These are phyloP conservation scores for Liodrosophila aerea DNA, from an alignment of 2,888 invertebrate genomes.

Conservation along the genomic window DNA sequence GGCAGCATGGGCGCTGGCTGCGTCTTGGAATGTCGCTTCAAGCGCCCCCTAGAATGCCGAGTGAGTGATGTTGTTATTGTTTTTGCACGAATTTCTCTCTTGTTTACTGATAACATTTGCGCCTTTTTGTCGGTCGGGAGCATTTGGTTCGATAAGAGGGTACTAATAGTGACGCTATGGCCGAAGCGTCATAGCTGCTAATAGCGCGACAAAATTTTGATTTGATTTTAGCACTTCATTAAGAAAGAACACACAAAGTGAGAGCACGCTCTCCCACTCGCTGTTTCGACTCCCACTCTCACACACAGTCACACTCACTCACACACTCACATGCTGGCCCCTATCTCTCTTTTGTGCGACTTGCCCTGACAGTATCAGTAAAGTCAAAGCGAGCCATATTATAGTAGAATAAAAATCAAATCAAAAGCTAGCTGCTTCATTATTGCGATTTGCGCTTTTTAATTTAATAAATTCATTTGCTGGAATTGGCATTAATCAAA, in stretches of 20 bases:
- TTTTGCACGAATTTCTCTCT: slow-evolving; percentile 25
- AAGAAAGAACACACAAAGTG: slow-evolving; percentile 38
- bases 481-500: no score
- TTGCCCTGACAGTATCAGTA: slow-evolving; percentile 62
- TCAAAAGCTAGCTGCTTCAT: slow-evolving; percentile 56
- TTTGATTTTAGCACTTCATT: slow-evolving; percentile 69
- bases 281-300: slow-evolving; percentile 10
- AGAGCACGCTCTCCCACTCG: not conserved
- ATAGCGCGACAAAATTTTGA: slow-evolving; percentile 48
- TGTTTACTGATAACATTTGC: slow-evolving; percentile 71
- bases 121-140: slow-evolving; percentile 50
- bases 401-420: slow-evolving; percentile 13
- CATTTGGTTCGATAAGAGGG: slow-evolving; percentile 11
- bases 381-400: slow-evolving; percentile 37
- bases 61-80: slow-evolving; percentile 32
- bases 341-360: slow-evolving; percentile 30
- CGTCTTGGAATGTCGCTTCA: slow-evolving; percentile 55
- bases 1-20: slow-evolving; percentile 27
- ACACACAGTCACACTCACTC: slow-evolving; percentile 2
- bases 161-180: slow-evolving; percentile 57
- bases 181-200: slow-evolving; percentile 56
- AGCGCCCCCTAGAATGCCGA: slow-evolving; percentile 34
- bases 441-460: slow-evolving; percentile 41
- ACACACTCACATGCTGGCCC: not conserved
- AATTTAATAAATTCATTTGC: no score